phyloP scores from a whole-genome alignment of 2,113 vertebrate genomes.

The Corvus cornix region DNA sequence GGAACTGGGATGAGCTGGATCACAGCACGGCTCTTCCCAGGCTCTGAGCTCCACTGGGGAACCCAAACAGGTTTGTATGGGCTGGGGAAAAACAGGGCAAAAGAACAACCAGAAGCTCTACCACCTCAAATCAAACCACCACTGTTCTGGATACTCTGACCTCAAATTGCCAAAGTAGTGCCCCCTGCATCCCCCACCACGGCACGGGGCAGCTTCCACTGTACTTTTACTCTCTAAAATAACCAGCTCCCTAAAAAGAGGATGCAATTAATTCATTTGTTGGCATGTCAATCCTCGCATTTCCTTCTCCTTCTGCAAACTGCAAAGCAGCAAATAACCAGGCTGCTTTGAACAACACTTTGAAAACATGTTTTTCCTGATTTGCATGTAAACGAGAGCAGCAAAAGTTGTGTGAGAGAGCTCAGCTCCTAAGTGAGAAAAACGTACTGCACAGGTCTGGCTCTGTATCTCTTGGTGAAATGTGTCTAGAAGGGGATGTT shows the following conservation, averaged over 20 bases:
- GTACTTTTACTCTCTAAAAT: not conserved
- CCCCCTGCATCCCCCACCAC: fast-evolving
- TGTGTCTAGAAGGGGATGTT: not conserved
- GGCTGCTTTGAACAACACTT: not conserved
- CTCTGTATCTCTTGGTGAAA: not conserved
- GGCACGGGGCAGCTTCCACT: not conserved
- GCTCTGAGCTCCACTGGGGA: not conserved
- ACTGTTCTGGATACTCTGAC: fast-evolving
- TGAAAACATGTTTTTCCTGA: not conserved
- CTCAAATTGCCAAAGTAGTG: fast-evolving
- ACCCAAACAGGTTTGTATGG: not conserved
- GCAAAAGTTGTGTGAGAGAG: not conserved
- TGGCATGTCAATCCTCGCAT: not conserved
- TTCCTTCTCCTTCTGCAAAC: not conserved
- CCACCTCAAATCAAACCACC: fast-evolving
- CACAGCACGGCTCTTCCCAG: not conserved
- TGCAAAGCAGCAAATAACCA: not conserved
- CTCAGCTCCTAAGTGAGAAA: not conserved
- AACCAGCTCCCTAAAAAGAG: not conserved
- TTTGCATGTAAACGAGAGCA: not conserved
- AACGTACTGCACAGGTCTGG: not conserved
- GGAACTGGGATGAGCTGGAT: not conserved
- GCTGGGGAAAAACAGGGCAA: not conserved
- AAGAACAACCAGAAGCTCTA: not conserved
- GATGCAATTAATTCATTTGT: not conserved